phyloP scores from a whole-genome alignment of 2,888 invertebrate genomes.

The Cecidostiba fungosa region DNA sequence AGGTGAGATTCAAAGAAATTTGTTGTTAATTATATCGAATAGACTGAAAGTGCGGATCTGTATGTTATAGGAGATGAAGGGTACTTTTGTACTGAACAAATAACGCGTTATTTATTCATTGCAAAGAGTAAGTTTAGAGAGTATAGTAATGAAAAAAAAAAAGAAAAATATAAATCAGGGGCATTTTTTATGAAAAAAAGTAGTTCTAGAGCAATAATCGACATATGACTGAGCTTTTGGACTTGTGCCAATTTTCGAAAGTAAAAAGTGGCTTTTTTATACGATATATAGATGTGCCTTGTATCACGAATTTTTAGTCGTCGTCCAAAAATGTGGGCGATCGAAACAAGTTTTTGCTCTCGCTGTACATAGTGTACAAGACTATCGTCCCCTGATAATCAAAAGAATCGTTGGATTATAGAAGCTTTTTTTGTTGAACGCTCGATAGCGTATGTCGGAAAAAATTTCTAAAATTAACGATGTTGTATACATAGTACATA shows the following conservation, averaged over 20 bases:
- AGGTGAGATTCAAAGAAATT: background rate
- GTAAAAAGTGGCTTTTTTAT: slow-evolving; percentile 40
- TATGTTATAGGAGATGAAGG: background rate
- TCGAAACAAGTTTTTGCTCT: slow-evolving; percentile 37
- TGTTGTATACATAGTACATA: slow-evolving; percentile 35
- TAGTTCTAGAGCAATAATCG: slow-evolving; percentile 49
- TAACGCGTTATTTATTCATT: slow-evolving; percentile 53
- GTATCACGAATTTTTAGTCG: slow-evolving; percentile 21
- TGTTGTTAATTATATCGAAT: slow-evolving; percentile 20
- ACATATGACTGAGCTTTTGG: slow-evolving; percentile 53
- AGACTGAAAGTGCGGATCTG: slow-evolving; percentile 61
- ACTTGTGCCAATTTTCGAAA: slow-evolving; percentile 59
- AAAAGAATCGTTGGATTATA: slow-evolving; percentile 38
- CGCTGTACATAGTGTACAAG: slow-evolving; percentile 52
- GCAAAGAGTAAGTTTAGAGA: slow-evolving; percentile 41
- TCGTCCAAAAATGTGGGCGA: slow-evolving; percentile 2
- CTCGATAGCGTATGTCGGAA: background rate
- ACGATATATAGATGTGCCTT: slow-evolving; percentile 58
- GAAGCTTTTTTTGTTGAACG: slow-evolving; percentile 12
- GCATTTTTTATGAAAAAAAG: slow-evolving; percentile 40
- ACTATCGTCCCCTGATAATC: slow-evolving; percentile 54
- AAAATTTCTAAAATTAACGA: slow-evolving; percentile 33
- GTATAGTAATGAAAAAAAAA: slow-evolving; percentile 4
- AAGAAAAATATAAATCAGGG: slow-evolving; percentile 59
- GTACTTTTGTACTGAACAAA: slow-evolving; percentile 17